Evolutionary conservation across 2,113 vertebrate genomes (phyloP).

Genomic region (Ellobius talpinus): DNA sequence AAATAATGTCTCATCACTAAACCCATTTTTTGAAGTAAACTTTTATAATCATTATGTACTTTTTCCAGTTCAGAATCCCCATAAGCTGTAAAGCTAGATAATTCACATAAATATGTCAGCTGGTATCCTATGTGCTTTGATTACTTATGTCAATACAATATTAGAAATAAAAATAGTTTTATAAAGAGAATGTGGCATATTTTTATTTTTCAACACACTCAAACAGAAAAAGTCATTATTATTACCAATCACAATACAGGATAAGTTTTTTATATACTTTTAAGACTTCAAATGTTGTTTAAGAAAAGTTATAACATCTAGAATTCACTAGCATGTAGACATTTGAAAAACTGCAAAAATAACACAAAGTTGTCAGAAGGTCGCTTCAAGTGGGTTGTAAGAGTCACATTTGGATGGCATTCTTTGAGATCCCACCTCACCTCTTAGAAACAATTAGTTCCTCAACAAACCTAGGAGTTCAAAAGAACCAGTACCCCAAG

Average conservation of each 20-base stretch:
- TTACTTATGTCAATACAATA: neutral
- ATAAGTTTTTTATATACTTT: neutral
- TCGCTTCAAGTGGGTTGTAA: neutral
- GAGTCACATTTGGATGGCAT: neutral
- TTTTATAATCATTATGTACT: neutral
- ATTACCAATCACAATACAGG: neutral
- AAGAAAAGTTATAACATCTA: slow-evolving; percentile 6
- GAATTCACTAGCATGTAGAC: neutral
- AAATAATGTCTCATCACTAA: slow-evolving; percentile 30
- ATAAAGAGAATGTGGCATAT: neutral
- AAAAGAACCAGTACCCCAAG: neutral
- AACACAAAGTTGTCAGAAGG: neutral
- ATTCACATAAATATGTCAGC: neutral
- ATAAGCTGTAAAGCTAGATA: slow-evolving; percentile 12
- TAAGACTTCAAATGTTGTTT: neutral
- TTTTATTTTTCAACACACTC: slow-evolving; percentile 21
- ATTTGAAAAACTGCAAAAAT: neutral
- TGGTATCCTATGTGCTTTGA: neutral
- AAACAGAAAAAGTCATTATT: neutral
- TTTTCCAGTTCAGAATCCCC: slow-evolving; percentile 18
- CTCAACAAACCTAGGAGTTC: neutral
- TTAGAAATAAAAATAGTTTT: slow-evolving; percentile 24
- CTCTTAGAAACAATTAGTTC: neutral
- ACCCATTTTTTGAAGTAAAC: slow-evolving; percentile 20
- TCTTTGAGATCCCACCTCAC: neutral